A percentile compares a stretch with the other conserved stretches of the same genome.
These are phyloP conservation scores for Pachliopta kotzebuea DNA, from an alignment of 2,888 invertebrate genomes.

Conservation along the genomic window DNA sequence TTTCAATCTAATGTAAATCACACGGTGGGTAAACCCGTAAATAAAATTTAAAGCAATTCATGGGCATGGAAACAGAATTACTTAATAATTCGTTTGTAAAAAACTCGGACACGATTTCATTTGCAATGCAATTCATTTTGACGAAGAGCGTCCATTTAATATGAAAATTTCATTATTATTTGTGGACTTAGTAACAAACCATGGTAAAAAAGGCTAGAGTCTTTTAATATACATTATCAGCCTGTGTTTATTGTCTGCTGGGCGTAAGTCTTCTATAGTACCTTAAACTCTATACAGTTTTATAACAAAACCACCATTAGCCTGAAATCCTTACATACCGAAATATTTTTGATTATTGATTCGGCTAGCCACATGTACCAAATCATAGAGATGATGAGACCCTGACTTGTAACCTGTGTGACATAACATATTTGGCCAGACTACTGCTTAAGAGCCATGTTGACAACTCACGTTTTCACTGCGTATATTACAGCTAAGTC, in stretches of 20 bases:
- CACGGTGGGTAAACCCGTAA: conserved; percentile 6
- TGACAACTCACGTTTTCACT: not conserved
- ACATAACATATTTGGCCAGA: not conserved
- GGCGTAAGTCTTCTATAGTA: not conserved
- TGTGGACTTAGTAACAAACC: not conserved
- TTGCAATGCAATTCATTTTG: conserved; percentile 20
- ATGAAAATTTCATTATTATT: conserved; percentile 3
- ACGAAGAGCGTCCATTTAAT: conserved; percentile 7
- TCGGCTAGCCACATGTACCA: no score
- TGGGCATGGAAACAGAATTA: conserved; percentile 22
- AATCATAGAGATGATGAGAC: no score
- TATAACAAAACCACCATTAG: no score
- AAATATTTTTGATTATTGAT: no score
- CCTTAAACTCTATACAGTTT: not conserved
- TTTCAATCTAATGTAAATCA: not conserved
- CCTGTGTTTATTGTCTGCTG: not conserved
- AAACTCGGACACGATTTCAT: conserved; percentile 19
- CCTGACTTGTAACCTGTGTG: no score
- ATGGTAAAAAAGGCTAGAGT: not conserved
- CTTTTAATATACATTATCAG: not conserved
- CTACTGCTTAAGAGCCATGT: not conserved
- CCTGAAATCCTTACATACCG: no score
- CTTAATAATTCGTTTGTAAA: conserved; percentile 20
- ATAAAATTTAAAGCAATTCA: conserved; percentile 20
- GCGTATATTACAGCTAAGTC: not conserved